A percentile compares a stretch with the other conserved stretches of the same genome.
Conservation (phyloP, 2,113 vertebrate genomes). For the Oryctolagus cuniculus region DNA sequence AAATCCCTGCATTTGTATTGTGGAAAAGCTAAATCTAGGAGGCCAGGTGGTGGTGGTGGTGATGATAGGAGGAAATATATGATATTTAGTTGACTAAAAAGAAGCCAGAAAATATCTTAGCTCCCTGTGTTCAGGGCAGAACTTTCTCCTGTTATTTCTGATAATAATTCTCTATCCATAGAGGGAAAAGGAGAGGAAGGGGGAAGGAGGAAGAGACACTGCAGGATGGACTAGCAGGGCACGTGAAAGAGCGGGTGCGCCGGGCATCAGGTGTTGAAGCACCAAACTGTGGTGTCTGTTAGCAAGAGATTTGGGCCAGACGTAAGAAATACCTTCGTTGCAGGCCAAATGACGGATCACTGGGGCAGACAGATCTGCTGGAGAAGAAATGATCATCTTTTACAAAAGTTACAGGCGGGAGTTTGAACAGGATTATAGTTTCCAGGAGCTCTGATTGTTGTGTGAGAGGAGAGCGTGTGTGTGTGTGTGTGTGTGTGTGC, state of each 20-base stretch:
- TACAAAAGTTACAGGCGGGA: not conserved
- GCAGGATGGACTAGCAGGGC: not conserved
- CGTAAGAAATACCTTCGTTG: not conserved
- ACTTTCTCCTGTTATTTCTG: constrained; percentile 18
- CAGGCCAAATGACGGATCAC: not conserved
- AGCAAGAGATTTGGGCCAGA: not conserved
- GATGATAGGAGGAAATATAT: not conserved
- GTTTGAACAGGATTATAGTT: not conserved
- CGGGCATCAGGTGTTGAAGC: not conserved
- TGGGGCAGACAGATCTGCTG: not conserved
- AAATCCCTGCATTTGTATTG: not conserved
- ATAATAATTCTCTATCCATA: not conserved
- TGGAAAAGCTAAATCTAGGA: not conserved
- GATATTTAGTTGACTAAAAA: constrained; percentile 28
- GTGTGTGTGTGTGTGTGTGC: no score
- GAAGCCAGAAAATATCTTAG: not conserved
- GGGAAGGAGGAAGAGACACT: not conserved
- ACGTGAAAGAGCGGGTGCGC: not conserved
- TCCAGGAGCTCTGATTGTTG: not conserved
- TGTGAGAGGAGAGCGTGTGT: not conserved
- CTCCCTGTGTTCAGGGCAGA: not conserved
- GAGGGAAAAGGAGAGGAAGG: not conserved
- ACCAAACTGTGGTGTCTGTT: not conserved
- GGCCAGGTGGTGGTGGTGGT: not conserved
- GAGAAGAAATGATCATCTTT: not conserved